Conservation (phyloP, 2,113 vertebrate genomes). For the Pteronura brasiliensis region DNA sequence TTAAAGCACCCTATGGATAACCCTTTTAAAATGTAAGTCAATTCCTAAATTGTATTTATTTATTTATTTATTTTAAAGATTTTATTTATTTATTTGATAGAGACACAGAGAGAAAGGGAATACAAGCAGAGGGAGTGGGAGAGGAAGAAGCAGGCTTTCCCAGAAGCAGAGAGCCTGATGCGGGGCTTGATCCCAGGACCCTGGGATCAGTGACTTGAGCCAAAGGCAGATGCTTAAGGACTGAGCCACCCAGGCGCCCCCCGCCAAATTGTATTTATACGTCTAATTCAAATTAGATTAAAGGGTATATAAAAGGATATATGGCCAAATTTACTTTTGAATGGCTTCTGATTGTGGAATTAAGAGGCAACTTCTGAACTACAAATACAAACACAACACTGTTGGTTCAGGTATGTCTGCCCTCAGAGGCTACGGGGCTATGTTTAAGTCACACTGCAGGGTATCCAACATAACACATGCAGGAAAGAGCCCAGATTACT, state of each 20-base stretch:
- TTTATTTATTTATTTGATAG: no score
- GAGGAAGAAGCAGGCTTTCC: no score
- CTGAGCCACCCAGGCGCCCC: no score
- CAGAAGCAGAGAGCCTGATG: no score
- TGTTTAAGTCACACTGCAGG: background rate
- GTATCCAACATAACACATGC: background rate
- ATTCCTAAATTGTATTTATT: background rate
- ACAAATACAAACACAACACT: background rate
- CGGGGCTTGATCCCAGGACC: no score
- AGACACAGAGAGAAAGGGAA: no score
- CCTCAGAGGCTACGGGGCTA: background rate
- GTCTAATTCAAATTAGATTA: constrained; percentile 7
- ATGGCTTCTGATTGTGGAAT: background rate
- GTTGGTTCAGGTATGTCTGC: background rate
- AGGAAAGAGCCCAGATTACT: background rate
- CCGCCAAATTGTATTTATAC: background rate
- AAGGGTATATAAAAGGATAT: background rate
- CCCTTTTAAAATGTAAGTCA: background rate
- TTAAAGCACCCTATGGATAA: background rate
- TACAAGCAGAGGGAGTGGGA: no score
- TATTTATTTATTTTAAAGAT: no score
- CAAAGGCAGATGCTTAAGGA: no score
- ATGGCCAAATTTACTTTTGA: background rate
- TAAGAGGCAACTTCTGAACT: background rate
- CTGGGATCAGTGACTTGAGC: no score